Evolutionary conservation across 2,888 invertebrate species (phyloP).

Genomic region (Catonia carolina): DNA sequence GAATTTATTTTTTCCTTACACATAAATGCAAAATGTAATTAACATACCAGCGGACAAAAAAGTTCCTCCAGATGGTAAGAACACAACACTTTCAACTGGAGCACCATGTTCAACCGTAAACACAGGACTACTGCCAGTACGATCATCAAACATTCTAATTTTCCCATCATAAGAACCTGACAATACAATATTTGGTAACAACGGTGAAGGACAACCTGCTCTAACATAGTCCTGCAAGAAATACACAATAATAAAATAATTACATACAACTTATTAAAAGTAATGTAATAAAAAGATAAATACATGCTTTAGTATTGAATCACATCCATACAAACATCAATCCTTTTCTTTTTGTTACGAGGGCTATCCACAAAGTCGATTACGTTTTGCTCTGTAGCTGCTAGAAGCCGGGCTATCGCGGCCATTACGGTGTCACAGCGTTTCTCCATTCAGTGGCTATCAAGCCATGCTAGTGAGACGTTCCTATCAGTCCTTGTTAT

Average conservation of each 20-base stretch:
- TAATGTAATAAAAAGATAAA: neutral
- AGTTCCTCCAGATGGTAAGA: constrained; percentile 82
- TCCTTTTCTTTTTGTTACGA: no score
- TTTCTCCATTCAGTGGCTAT: no score
- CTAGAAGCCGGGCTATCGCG: no score
- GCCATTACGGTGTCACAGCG: no score
- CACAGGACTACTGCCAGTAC: constrained; percentile 58
- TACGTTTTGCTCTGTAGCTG: no score
- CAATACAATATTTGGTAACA: constrained; percentile 65
- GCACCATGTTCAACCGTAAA: constrained; percentile 76
- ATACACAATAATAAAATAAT: neutral
- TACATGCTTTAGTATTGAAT: neutral
- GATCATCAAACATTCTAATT: constrained; percentile 80
- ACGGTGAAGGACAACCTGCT: constrained; percentile 72
- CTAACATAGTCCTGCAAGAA: constrained; percentile 65
- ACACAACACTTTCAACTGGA: constrained; percentile 82
- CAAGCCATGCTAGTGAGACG: no score
- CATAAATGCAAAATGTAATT: no score
- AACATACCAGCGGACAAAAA: constrained; percentile 76
- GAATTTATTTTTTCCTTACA: no score
- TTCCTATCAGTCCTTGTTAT: no score
- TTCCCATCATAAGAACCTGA: constrained; percentile 87
- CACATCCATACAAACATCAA: no score
- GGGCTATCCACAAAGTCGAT: no score
- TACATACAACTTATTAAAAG: neutral